Evolutionary conservation across 2,888 invertebrate genomes (phyloP).

Genomic region (Lacanobia wlatinum): DNA sequence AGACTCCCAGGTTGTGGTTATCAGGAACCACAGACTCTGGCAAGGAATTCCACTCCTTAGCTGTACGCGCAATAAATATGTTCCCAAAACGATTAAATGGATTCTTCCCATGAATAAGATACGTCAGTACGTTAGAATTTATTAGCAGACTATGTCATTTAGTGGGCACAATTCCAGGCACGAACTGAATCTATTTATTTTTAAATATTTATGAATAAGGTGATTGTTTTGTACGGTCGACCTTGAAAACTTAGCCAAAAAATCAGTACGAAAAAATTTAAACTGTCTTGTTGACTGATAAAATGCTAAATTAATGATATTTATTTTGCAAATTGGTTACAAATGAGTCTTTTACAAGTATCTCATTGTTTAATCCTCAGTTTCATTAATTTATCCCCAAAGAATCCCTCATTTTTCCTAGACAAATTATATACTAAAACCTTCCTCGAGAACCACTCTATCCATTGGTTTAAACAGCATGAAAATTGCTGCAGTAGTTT

Average conservation of each 20-base stretch:
- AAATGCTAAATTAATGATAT: not conserved
- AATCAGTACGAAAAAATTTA: not conserved
- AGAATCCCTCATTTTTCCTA: no score
- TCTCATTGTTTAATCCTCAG: no score
- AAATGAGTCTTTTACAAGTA: not conserved
- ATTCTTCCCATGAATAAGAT: conserved; percentile 10
- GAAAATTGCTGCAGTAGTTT: no score
- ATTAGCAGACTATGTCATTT: conserved; percentile 12
- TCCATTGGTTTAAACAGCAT: no score
- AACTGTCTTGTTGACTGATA: not conserved
- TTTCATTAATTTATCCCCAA: no score
- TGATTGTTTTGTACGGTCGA: conserved; percentile 28
- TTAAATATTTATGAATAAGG: conserved; percentile 26
- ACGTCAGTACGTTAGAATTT: conserved; percentile 22
- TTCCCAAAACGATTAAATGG: not conserved
- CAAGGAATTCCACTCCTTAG: no score
- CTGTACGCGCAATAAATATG: no score
- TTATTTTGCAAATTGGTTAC: not conserved
- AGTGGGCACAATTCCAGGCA: conserved; percentile 43
- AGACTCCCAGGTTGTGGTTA: no score
- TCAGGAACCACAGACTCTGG: no score
- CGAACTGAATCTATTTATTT: conserved; percentile 12
- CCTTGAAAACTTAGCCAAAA: conserved; percentile 32
- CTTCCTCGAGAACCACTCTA: no score
- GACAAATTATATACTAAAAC: no score